Base-by-base conservation (phyloP, 2,888 invertebrate genomes). In the Ormyrus nitidulus region DNA sequence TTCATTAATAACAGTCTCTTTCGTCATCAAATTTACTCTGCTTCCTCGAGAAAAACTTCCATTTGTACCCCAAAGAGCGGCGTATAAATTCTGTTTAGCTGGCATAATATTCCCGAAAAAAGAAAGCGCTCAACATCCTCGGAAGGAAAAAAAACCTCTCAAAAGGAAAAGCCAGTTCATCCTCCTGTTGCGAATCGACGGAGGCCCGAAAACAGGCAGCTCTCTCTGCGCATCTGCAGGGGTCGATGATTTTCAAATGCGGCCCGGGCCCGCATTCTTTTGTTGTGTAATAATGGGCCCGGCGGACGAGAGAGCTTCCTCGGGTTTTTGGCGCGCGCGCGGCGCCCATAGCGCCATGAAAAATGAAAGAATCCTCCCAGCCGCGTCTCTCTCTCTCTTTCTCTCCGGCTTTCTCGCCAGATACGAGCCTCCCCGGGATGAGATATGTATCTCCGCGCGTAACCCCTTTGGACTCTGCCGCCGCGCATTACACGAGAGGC, bases 311-410 rank as follows among this genome's bases (percentile, higher is more conserved):
- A 13, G 49, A 61, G 74, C 74, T 75, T 71, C 65, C 48, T 72
- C 64, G 61, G 65, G 61, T 54, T 76, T 80, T 76, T 71, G 71
- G 65, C 69, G 62, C 62, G 65, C 69, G 62, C 62, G 81, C 81
- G 87, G 88, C 88, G 87, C 87, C 86, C 80, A 66, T 87, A 81
- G 83, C 83, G 84, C 84, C 83, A 83, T 88, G 88, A 88, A 87
- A 88, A 88, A 88, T 87, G 86, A 86, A 85, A 51, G 82, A 84
- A 85, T 85, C 83, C 85, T 85, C 83, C 84, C 84, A 80, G 77
- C 80, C 34, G 34, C 34, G 34, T 71, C 77, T 58, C 54, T 64
- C 56, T 61, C 34, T 54, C 53, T 59, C 34, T 59, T 59, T 66
- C 68, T 56, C 5, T 11, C 51, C 10, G 51, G 6, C 11, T 11